phyloP scores from a whole-genome alignment of 2,113 vertebrate species.

The Ictidomys tridecemlineatus region DNA sequence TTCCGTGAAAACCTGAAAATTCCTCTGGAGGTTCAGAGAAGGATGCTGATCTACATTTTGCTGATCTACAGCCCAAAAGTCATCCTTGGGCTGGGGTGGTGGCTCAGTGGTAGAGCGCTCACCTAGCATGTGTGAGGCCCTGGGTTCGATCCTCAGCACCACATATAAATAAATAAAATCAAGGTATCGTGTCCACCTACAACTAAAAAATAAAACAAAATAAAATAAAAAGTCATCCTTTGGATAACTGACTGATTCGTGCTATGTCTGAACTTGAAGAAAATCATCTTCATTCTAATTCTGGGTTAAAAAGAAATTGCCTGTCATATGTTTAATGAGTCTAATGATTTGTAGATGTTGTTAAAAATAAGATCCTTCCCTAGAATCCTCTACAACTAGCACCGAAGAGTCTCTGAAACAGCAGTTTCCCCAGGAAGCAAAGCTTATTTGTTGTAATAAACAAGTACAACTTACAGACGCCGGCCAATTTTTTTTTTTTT shows the following conservation, averaged over 20 bases:
- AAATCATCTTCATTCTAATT: not conserved
- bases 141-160: no score
- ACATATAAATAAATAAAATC: no score
- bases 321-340: not conserved
- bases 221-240: not conserved
- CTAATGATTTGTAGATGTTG: not conserved
- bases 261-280: not conserved
- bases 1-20: not conserved
- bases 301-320: not conserved
- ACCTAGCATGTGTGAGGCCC: no score
- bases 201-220: no score
- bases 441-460: not conserved
- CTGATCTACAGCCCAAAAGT: not conserved
- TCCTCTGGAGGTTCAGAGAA: not conserved
- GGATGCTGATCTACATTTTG: not conserved
- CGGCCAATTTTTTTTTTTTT: no score
- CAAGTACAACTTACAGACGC: not conserved
- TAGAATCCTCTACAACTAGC: not conserved
- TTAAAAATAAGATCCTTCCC: not conserved
- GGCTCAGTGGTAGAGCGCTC: no score
- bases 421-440: not conserved
- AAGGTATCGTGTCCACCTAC: no score
- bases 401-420: not conserved
- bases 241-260: not conserved
- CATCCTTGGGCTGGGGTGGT: not conserved